Evolutionary conservation across 2,113 vertebrate species (phyloP), one percentile per base, ranked within the genome.

Genomic region (Gymnarchus niloticus): DNA sequence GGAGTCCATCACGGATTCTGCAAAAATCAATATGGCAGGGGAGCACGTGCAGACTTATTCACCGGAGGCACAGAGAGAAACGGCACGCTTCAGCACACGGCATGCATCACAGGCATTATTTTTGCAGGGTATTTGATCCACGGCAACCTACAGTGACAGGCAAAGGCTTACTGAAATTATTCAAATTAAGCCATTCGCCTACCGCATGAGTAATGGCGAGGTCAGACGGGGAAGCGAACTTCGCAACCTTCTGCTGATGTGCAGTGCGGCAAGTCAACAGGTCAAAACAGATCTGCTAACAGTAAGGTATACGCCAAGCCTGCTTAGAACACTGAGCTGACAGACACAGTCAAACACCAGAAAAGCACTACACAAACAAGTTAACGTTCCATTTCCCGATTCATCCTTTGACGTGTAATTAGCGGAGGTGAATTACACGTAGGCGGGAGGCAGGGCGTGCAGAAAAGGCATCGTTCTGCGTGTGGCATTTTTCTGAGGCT

Each of bases 21-120:
- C 65, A 73, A 33, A 73, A 73, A 73, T 73, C 65, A 41, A 73
- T 73, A 73, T 73, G 65, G 65, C 33, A 73, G 65, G 33, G 65
- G 65, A 3, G 19, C 14, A 73, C 14, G 33, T 17, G 65, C 65
- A 73, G 33, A 41, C 65, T 37, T 73, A 73, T 73, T 73, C 65
- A 73, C 65, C 17, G 65, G 65, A 73, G 65, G 65, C 65, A 73
- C 0, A 19, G 12, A 33, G 25, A 69, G 61, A 69, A 69, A 19
- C 12, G 4, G 37, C 23, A 28, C 33, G 28, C 61, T 69, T 37
- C 61, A 14, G 41, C 33, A 48, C 76, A 44, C 41, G 46, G 46
- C 76, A 44, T 41, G 10, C 14, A 48, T 1, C 44, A 19, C 17
- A 48, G 21, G 37, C 9, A 41, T 78, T 44, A 48, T 48, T 48